Conservation (phyloP, 2,888 invertebrate species). For the Alloplasta piceator region DNA sequence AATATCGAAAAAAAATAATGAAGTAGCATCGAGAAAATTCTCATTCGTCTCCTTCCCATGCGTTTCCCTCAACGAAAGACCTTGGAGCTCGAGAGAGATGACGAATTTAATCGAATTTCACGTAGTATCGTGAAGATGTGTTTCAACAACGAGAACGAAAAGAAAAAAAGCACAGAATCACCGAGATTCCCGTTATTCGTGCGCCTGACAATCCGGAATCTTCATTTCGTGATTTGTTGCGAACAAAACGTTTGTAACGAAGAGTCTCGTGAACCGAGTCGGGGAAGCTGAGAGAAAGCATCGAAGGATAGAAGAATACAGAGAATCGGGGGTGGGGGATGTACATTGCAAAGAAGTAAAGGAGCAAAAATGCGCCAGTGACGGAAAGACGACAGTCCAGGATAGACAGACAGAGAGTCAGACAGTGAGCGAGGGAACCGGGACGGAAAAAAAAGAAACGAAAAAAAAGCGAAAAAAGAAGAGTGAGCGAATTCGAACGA, state of each 20-base stretch:
- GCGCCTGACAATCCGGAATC: not conserved
- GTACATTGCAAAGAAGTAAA: conserved; percentile 34
- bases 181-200: not conserved
- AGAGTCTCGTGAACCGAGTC: conserved; percentile 1
- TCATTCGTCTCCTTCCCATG: no score
- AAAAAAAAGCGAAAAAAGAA: conserved; percentile 40
- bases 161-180: no score
- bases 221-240: not conserved
- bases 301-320: conserved; percentile 16
- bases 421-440: conserved; percentile 48
- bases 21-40: no score
- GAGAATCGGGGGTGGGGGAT: not conserved
- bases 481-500: conserved; percentile 19
- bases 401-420: conserved; percentile 31
- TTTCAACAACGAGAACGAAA: no score
- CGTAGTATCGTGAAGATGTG: no score
- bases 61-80: no score
- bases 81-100: no score
- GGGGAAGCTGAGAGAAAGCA: not conserved
- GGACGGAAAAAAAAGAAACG: conserved; percentile 30
- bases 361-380: conserved; percentile 51
- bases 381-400: conserved; percentile 50
- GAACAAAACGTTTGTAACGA: conserved; percentile 10
- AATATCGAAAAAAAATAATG: no score
- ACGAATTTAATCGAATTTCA: no score